Evolutionary conservation across 2,113 vertebrate genomes (phyloP).

Genomic region (Salvelinus sp.): DNA sequence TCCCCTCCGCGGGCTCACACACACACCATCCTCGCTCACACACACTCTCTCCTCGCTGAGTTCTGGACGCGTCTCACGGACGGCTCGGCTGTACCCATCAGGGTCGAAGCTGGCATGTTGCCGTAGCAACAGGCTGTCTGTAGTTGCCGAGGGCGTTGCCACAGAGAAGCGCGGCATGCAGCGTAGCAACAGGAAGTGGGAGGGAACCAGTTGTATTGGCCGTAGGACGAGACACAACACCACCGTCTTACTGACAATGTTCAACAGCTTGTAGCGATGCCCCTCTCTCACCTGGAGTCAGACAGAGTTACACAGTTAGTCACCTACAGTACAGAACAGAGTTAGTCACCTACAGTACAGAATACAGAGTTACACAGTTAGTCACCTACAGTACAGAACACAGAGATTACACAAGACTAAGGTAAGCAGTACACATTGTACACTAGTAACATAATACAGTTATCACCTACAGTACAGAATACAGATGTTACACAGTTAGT

Average conservation of each 20-base stretch:
- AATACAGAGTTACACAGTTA: too few relatives aligned
- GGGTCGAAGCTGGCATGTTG: constrained; percentile 83
- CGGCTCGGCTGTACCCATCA: constrained; percentile 91
- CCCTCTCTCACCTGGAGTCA: constrained; percentile 77
- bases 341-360: too few relatives aligned
- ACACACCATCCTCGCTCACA: constrained; percentile 21
- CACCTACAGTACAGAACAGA: too few relatives aligned
- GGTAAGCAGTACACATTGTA: too few relatives aligned
- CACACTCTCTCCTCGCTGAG: constrained; percentile 50
- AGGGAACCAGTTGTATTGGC: constrained; percentile 83
- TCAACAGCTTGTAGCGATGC: constrained; percentile 95
- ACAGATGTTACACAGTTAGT: too few relatives aligned
- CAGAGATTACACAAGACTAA: too few relatives aligned
- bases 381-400: too few relatives aligned
- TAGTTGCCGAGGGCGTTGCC: constrained; percentile 86
- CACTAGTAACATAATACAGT: too few relatives aligned
- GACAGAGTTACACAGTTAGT: too few relatives aligned
- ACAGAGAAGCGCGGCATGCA: constrained; percentile 93
- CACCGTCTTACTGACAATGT: constrained; percentile 97
- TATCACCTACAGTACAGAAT: too few relatives aligned
- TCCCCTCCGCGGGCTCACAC: constrained; percentile 83
- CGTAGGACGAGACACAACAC: constrained; percentile 93
- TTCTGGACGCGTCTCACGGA: constrained; percentile 88
- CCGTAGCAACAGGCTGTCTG: constrained; percentile 84
- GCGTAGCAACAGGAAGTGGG: constrained; percentile 90